Conservation (phyloP, 2,113 vertebrate genomes). For the Dermatemys mawii region DNA sequence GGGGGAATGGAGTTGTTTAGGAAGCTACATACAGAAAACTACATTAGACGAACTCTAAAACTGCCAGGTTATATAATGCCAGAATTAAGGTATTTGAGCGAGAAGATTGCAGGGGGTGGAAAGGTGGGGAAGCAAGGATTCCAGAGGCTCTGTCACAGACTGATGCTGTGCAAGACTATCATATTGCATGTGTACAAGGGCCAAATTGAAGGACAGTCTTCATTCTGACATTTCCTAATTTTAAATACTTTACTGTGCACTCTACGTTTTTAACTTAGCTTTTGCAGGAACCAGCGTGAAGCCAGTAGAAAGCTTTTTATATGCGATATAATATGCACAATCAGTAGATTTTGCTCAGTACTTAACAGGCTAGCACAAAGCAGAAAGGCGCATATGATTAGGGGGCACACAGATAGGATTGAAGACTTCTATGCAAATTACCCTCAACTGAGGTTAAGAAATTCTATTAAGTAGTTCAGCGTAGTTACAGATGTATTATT, state of each 20-base stretch:
- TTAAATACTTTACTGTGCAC: background rate
- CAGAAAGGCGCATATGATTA: background rate
- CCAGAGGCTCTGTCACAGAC: background rate
- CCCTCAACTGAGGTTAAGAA: background rate
- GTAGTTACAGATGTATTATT: background rate
- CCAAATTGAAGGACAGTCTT: background rate
- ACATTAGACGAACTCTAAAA: rapidly evolving
- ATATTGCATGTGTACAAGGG: background rate
- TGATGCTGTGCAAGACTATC: background rate
- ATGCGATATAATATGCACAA: background rate
- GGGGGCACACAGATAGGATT: background rate
- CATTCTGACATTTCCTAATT: background rate
- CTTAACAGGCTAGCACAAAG: background rate
- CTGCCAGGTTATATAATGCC: background rate
- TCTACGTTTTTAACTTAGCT: background rate
- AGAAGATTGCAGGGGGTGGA: background rate
- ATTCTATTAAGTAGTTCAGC: background rate
- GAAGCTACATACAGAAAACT: background rate
- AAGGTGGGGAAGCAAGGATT: background rate
- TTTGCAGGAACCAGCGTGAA: too few relatives aligned
- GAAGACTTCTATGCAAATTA: background rate
- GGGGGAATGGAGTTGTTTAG: background rate
- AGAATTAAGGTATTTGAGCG: background rate
- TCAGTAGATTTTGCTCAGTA: background rate
- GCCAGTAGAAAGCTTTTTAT: too few relatives aligned